Evolutionary conservation across 2,888 invertebrate genomes (phyloP), one percentile per base, ranked within the genome.

Genomic region (Pardosa pseudoannulata): DNA sequence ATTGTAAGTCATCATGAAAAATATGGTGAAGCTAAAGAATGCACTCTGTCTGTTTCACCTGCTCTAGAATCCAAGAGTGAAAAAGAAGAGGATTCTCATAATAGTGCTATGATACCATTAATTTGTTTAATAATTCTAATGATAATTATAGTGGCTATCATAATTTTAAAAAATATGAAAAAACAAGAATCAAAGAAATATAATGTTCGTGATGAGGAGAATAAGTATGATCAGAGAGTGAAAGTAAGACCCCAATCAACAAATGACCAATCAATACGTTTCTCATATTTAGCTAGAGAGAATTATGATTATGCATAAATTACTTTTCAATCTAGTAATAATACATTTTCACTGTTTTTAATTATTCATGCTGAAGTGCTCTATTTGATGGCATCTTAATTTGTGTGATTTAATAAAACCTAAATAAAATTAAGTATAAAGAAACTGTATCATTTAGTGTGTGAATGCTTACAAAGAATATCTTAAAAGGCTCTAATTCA

Each of bases 131-230:
- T 56, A 23, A 3, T 56, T 56, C 23, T 56, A 2, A 1, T 56
- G 7, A 23, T 19, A 23, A 1, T 56, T 3, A 56, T 56, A 56
- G 16, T 56, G 23, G 3, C 23, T 16, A 23, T 56, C 11, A 23
- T 56, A 23, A 16, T 56, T 19, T 23, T n/a, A 3, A 56, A 56
- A 11, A 56, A 56, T 23, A 23, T 56, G 7, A 19, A 23, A 11
- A 56, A 23, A 56, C 5, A 7, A 3, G 56, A 16, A 11, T 56
- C 56, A 16, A 23, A 56, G 6, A 56, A 2, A 11, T 56, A 56
- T 56, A 11, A 56, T 23, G 56, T 56, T 56, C 56, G 56, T 23
- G 56, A 19, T 56, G 56, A 56, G 56, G 56, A 56, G 23, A 23
- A 56, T 23, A 56, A 56, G 23, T 56, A 19, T 23, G 13, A 56